Conservation (phyloP, 2,113 vertebrate genomes). For the Equus quagga region DNA sequence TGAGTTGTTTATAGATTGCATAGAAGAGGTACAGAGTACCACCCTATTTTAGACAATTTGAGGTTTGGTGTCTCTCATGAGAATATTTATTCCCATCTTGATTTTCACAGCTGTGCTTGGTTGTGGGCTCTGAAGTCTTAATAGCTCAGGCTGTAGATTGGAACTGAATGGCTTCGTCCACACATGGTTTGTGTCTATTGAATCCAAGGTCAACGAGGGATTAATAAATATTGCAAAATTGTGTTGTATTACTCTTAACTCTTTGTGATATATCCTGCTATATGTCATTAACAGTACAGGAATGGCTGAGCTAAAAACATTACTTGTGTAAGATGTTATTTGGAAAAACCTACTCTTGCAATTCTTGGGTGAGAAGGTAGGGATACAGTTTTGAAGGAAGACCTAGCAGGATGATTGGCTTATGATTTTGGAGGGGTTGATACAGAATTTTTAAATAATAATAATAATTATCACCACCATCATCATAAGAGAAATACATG, state of each 20-base stretch:
- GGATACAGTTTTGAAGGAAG: neutral
- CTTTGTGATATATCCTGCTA: neutral
- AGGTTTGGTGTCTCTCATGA: neutral
- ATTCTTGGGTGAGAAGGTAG: conserved; percentile 1
- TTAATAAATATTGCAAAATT: conserved; percentile 15
- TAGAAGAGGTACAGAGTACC: neutral
- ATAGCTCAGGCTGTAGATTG: neutral
- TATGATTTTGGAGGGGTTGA: neutral
- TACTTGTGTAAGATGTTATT: neutral
- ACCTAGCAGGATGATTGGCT: neutral
- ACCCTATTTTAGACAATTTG: neutral
- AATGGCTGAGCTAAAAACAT: neutral
- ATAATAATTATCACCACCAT: neutral
- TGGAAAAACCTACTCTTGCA: neutral
- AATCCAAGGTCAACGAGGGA: neutral
- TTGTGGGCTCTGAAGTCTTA: neutral
- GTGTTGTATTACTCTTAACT: neutral
- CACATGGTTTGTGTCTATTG: neutral
- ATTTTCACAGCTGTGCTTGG: neutral
- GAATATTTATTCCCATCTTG: neutral
- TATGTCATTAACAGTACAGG: neutral
- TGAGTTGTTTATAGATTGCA: neutral
- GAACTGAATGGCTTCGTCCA: conserved; percentile 19
- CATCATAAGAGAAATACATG: neutral
- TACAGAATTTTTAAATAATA: neutral